Conservation (phyloP, 2,113 vertebrate genomes). For the Morone saxatilis region DNA sequence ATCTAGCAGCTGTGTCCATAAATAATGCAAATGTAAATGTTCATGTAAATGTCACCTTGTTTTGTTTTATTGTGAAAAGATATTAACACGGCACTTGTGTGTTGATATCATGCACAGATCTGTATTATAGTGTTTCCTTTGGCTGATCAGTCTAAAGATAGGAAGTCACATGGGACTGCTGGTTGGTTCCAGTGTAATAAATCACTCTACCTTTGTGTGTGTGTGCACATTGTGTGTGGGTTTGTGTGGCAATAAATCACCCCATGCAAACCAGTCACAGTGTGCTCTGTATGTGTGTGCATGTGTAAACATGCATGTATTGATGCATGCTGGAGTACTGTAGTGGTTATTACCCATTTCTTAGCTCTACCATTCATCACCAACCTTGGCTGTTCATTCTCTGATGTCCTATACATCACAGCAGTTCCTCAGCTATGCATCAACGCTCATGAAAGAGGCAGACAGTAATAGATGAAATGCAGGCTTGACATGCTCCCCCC, state of each 20-base stretch:
- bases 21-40: no score
- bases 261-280: background rate
- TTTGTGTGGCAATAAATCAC: conserved; percentile 47
- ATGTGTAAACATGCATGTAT: conserved; percentile 13
- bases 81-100: no score
- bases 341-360: conserved; percentile 26
- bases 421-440: conserved; percentile 12
- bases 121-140: background rate
- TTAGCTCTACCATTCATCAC: conserved; percentile 44
- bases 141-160: conserved; percentile 7
- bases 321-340: background rate
- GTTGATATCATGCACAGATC: background rate
- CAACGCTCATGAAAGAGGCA: background rate
- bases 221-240: background rate
- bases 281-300: background rate
- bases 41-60: no score
- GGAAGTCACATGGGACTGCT: background rate
- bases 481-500: background rate
- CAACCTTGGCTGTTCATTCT: background rate
- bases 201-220: conserved; percentile 17
- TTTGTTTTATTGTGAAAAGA: no score
- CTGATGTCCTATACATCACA: background rate
- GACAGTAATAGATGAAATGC: background rate
- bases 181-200: conserved; percentile 28
- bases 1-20: no score